Base-by-base conservation (phyloP, 2,888 invertebrate genomes). In the Hemicrepidius hirtus region DNA sequence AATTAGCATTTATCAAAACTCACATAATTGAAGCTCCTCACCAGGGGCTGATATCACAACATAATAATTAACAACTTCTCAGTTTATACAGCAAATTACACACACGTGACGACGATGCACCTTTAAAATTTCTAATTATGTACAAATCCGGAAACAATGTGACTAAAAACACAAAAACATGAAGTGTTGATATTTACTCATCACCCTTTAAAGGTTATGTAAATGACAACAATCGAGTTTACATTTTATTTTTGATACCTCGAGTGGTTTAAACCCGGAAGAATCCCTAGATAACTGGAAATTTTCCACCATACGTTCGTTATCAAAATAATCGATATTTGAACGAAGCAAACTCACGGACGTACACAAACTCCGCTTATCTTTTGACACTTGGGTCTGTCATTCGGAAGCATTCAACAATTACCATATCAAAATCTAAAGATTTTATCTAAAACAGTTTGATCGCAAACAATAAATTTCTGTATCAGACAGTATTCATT, bases 311-410 rank as follows among this genome's bases (percentile, higher is more conserved):
- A 68, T 73, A 76, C 76, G 73, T 76, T 74, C 76, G 73, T 77
- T 71, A 74, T 72, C 68, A 71, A 77, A 80, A 78, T 78, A 80
- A 80, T 80, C 80, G 79, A 80, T 80, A 80, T 78, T 78, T 78
- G 77, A 79, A 80, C 77, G 73, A 65, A 71, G 65, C 69, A 69
- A 67, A 72, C 77, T 76, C 69, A 73, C 73, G 60, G 72, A 76
- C 76, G 77, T 73, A 78, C 77, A 78, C 79, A 77, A 77, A 75
- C 77, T 73, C 76, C 32, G 75, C 74, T 75, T 76, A 73, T 76
- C 74, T 79, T 77, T 66, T 76, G 75, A 76, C 75, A 76, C 70
- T 70, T 68, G 70, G 37, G 62, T 35, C 44, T 62, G 50, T 68
- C 55, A 71, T 77, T 77, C 71, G 77, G 64, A 60, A 41, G 62